Percentiles rank a stretch among this genome's conserved stretches.
Evolutionary conservation across 2,797 vertebrate species (phyloP).

Genomic region (Halcyon smyrnensis): DNA sequence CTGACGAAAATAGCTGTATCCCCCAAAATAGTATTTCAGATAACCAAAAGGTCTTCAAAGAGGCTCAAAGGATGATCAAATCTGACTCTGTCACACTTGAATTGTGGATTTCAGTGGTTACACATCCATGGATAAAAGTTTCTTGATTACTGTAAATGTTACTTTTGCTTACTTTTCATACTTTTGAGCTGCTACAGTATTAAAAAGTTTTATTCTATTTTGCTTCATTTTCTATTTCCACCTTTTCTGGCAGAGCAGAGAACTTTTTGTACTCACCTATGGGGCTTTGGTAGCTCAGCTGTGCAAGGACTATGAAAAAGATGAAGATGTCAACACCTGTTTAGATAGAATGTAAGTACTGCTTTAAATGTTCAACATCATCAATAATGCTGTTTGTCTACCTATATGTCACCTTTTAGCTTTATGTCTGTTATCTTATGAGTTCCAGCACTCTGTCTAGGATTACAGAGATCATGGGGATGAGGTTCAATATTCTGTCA

Average conservation of each 20-base stretch:
- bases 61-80: not conserved
- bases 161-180: not conserved
- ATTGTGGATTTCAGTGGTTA: not conserved
- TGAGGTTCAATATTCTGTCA: not conserved
- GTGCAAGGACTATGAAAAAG: conserved; percentile 83
- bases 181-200: not conserved
- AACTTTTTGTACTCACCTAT: conserved; percentile 83
- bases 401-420: not conserved
- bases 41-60: not conserved
- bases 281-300: conserved; percentile 83
- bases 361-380: not conserved
- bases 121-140: not conserved
- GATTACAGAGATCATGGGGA: not conserved
- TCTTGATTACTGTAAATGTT: not conserved
- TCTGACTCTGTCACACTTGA: not conserved
- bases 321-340: conserved; percentile 83
- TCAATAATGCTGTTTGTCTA: not conserved
- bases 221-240: not conserved
- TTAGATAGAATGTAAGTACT: conserved; percentile 83
- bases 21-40: not conserved
- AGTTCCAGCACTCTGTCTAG: not conserved
- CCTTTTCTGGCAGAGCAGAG: conserved; percentile 78
- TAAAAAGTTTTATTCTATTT: not conserved
- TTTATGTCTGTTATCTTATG: not conserved
- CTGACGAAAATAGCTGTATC: not conserved